Conservation (phyloP, 2,888 invertebrate species). For the Apocheima hispidaria region DNA sequence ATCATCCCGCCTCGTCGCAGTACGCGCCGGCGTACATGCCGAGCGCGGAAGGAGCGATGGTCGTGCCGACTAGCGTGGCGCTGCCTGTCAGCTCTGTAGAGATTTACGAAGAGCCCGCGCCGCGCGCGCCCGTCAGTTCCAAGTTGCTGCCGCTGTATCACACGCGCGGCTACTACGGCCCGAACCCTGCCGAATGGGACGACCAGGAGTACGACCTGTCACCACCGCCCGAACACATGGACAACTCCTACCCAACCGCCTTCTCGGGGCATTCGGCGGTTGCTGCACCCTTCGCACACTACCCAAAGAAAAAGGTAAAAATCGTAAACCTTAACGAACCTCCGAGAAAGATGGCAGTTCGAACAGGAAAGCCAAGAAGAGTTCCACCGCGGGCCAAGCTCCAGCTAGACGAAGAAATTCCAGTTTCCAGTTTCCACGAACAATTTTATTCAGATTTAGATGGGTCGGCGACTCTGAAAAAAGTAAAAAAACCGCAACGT, state of each 20-base stretch:
- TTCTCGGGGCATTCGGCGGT: constrained; percentile 57
- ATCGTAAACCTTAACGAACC: constrained; percentile 72
- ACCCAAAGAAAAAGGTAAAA: constrained; percentile 71
- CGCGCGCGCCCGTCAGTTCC: constrained; percentile 63
- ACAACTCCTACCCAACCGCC: constrained; percentile 61
- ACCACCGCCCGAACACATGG: constrained; percentile 63
- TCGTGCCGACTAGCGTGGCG: constrained; percentile 69
- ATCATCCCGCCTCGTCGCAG: constrained; percentile 78
- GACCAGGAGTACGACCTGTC: constrained; percentile 72
- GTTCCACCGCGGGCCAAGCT: constrained; percentile 56
- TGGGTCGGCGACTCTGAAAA: constrained; percentile 75
- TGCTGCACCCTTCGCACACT: constrained; percentile 49
- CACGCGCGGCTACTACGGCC: constrained; percentile 81
- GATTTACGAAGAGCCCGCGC: constrained; percentile 62
- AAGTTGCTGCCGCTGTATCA: constrained; percentile 78
- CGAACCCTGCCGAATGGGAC: constrained; percentile 68
- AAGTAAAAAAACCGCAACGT: constrained; percentile 78
- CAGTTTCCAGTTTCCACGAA: constrained; percentile 78
- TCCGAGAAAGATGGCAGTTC: constrained; percentile 67
- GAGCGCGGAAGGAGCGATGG: constrained; percentile 74
- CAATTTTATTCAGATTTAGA: constrained; percentile 82
- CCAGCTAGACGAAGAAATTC: constrained; percentile 71
- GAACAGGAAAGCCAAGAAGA: constrained; percentile 71
- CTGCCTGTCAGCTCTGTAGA: constrained; percentile 72
- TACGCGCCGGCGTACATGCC: constrained; percentile 81